These are phyloP conservation scores for Pelodytes ibericus DNA, from an alignment of 2,797 vertebrate species.

Conservation along the genomic window DNA sequence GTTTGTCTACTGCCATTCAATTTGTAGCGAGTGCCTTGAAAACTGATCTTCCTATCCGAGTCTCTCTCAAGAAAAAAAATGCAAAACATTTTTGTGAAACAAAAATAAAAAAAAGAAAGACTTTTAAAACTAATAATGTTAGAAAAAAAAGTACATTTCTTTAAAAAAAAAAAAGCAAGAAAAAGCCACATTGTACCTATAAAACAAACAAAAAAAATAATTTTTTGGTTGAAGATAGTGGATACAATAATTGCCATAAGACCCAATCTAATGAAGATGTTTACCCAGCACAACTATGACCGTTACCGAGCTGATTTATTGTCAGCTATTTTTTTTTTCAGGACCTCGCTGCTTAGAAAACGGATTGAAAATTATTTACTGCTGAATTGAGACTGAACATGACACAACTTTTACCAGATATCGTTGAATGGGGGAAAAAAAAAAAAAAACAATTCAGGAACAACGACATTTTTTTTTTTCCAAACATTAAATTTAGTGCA, in stretches of 20 bases:
- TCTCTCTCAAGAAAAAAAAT: conserved; percentile 87
- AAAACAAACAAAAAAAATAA: conserved; percentile 56
- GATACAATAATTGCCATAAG: conserved; percentile 77
- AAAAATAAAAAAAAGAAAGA: conserved; percentile 72
- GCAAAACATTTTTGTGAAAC: conserved; percentile 84
- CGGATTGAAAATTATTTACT: conserved; percentile 81
- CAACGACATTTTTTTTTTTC: conserved; percentile 82
- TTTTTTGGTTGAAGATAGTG: conserved; percentile 78
- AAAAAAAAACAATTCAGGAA: conserved; percentile 87
- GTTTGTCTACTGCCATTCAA: conserved; percentile 94
- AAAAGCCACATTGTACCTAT: conserved; percentile 80
- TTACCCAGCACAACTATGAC: conserved; percentile 89
- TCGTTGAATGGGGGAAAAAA: conserved; percentile 71
- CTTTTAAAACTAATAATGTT: conserved; percentile 73
- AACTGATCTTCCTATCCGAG: conserved; percentile 97
- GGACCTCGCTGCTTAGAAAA: conserved; percentile 80
- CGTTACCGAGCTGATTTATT: conserved; percentile 74
- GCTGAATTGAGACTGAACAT: conserved; percentile 81
- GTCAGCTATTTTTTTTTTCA: conserved; percentile 75
- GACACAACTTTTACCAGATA: conserved; percentile 76
- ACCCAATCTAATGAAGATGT: conserved; percentile 77
- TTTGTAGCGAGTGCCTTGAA: conserved; percentile 98
- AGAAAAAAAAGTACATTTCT: conserved; percentile 74
- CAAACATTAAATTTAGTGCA: conserved; percentile 90
- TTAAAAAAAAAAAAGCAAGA: conserved; percentile 67